phyloP scores from a whole-genome alignment of 2,888 invertebrate species.

The Dynastes tityus region DNA sequence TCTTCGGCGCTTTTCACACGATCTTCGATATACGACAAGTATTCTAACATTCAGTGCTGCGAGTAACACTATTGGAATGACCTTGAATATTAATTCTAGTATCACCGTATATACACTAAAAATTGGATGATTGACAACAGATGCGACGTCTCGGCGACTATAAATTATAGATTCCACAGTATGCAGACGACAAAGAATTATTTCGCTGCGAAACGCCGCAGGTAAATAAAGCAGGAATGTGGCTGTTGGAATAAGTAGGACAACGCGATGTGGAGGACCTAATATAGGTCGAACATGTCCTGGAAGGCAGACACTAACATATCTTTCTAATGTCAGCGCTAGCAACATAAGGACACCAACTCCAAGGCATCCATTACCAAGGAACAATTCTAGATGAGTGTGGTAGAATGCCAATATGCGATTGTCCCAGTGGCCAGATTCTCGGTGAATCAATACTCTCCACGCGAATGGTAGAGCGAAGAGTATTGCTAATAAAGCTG shows the following conservation, averaged over 20 bases:
- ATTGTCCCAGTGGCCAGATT: slow-evolving; percentile 78
- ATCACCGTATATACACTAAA: slow-evolving; percentile 75
- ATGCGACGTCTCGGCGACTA: slow-evolving; percentile 68
- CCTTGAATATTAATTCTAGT: slow-evolving; percentile 78
- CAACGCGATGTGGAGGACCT: slow-evolving; percentile 78
- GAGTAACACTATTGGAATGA: slow-evolving; percentile 78
- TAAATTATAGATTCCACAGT: slow-evolving; percentile 74
- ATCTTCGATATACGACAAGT: slow-evolving; percentile 77
- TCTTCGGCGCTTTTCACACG: slow-evolving; percentile 77
- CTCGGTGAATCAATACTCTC: slow-evolving; percentile 78
- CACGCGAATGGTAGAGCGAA: slow-evolving; percentile 81
- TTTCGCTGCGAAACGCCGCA: slow-evolving; percentile 77
- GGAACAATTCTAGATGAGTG: slow-evolving; percentile 80
- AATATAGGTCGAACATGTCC: slow-evolving; percentile 78
- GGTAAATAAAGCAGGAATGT: slow-evolving; percentile 81
- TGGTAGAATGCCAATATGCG: slow-evolving; percentile 80
- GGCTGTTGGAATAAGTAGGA: slow-evolving; percentile 76
- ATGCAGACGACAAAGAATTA: slow-evolving; percentile 72
- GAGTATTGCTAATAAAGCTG: slow-evolving; percentile 81
- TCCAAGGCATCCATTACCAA: slow-evolving; percentile 82
- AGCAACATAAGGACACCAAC: slow-evolving; percentile 85
- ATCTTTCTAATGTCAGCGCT: slow-evolving; percentile 82
- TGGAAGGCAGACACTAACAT: slow-evolving; percentile 83
- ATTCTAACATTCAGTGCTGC: slow-evolving; percentile 79
- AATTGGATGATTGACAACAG: slow-evolving; percentile 64